phyloP scores from a whole-genome alignment of 2,888 invertebrate genomes.

The Xestia rhomboidea region DNA sequence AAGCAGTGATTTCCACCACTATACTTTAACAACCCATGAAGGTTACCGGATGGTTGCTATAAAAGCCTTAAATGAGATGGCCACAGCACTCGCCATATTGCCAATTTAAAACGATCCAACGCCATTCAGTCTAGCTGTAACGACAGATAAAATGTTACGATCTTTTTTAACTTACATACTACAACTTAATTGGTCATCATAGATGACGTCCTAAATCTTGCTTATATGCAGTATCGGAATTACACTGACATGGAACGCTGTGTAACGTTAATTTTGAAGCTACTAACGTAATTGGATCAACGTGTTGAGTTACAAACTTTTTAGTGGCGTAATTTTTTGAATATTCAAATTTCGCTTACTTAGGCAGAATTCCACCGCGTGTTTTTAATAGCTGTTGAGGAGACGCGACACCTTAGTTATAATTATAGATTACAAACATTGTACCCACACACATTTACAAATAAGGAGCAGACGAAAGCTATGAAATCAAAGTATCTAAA shows the following conservation, averaged over 20 bases:
- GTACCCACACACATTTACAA: background rate
- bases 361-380: background rate
- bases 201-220: conserved; percentile 16
- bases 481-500: too few species aligned
- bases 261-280: background rate
- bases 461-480: background rate
- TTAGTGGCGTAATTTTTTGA: background rate
- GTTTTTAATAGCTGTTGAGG: conserved; percentile 13
- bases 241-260: conserved; percentile 8
- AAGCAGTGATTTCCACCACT: conserved; percentile 40
- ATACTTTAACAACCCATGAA: conserved; percentile 57
- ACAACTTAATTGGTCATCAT: conserved; percentile 52
- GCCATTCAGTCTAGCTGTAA: conserved; percentile 73
- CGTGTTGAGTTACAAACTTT: background rate
- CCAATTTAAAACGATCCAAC: conserved; percentile 75
- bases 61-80: conserved; percentile 71
- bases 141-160: conserved; percentile 72
- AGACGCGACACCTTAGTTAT: conserved; percentile 14
- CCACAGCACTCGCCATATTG: conserved; percentile 74
- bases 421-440: conserved; percentile 9
- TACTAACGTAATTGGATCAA: background rate
- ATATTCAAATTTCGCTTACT: conserved; percentile 14
- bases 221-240: conserved; percentile 18
- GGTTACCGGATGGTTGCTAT: conserved; percentile 65
- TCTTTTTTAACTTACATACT: conserved; percentile 57